Conservation (phyloP, 2,888 invertebrate species). For the Drosophila affinis region DNA sequence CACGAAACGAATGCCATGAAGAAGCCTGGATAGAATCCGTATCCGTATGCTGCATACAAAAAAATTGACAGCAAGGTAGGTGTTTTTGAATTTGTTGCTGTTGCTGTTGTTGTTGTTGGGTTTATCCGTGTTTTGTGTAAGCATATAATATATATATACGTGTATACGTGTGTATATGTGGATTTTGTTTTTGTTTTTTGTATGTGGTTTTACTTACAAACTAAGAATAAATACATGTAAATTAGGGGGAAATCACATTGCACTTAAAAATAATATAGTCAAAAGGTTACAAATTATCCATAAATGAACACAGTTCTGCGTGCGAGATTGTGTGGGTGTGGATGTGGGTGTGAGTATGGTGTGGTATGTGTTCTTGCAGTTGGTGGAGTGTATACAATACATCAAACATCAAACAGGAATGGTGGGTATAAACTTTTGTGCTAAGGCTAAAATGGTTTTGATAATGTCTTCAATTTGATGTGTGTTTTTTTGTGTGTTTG, state of each 20-base stretch:
- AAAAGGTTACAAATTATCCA: constrained; percentile 36
- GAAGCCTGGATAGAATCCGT: constrained; percentile 18
- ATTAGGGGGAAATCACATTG: constrained; percentile 63
- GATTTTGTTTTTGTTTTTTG: constrained; percentile 15
- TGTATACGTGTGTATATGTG: constrained; percentile 11
- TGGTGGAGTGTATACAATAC: constrained; percentile 29
- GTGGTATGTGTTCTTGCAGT: constrained; percentile 29
- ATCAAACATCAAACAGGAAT: constrained; percentile 74
- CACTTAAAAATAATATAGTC: constrained; percentile 64
- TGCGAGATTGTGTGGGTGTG: constrained; percentile 30
- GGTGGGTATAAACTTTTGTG: constrained; percentile 76
- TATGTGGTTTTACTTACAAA: constrained; percentile 50
- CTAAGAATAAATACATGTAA: constrained; percentile 56
- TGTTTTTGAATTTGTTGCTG: constrained; percentile 13
- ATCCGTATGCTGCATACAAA: constrained; percentile 23
- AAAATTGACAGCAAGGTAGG: constrained; percentile 39
- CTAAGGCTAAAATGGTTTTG: constrained; percentile 76
- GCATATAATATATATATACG: constrained; percentile 1
- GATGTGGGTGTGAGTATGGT: constrained; percentile 22
- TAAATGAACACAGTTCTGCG: constrained; percentile 71
- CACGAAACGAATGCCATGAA: constrained; percentile 37
- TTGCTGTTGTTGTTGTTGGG: constrained; percentile 4
- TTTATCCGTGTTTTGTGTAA: constrained; percentile 22
- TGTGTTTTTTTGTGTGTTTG: constrained; percentile 42
- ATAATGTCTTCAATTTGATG: constrained; percentile 48